phyloP scores from a whole-genome alignment of 2,113 vertebrate genomes.

The Ascaphus truei region DNA sequence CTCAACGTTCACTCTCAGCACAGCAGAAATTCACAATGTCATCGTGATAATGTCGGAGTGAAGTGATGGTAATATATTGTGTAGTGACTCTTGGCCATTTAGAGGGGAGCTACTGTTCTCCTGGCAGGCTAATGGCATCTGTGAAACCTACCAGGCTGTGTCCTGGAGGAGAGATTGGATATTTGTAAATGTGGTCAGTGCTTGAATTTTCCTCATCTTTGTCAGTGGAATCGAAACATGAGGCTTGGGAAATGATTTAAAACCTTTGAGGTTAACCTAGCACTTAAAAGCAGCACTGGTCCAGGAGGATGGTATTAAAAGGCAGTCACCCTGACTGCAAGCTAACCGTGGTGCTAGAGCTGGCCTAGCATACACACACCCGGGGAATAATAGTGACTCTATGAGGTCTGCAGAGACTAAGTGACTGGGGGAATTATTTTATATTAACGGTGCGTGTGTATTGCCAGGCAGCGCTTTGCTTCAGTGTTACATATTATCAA shows the following conservation, averaged over 20 bases:
- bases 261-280: constrained; percentile 41
- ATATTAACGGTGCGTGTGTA: too few relatives aligned
- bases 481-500: too few relatives aligned
- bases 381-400: too few relatives aligned
- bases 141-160: constrained; percentile 37
- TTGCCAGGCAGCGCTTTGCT: too few relatives aligned
- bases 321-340: too few relatives aligned
- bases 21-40: constrained; percentile 45
- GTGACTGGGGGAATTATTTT: too few relatives aligned
- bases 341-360: too few relatives aligned
- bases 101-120: constrained; percentile 46
- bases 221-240: constrained; percentile 36
- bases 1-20: too few relatives aligned
- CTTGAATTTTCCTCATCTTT: background rate
- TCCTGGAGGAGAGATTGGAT: constrained; percentile 14
- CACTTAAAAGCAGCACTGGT: constrained; percentile 1
- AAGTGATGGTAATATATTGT: constrained; percentile 61
- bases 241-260: constrained; percentile 39
- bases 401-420: too few relatives aligned
- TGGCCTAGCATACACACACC: too few relatives aligned
- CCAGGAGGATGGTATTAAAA: constrained; percentile 34
- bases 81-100: constrained; percentile 51
- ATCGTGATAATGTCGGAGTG: constrained; percentile 65
- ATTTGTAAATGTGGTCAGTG: constrained; percentile 37
- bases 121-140: constrained; percentile 2